Evolutionary conservation across 2,797 vertebrate species (phyloP).

Genomic region (Gephyroberyx darwinii): DNA sequence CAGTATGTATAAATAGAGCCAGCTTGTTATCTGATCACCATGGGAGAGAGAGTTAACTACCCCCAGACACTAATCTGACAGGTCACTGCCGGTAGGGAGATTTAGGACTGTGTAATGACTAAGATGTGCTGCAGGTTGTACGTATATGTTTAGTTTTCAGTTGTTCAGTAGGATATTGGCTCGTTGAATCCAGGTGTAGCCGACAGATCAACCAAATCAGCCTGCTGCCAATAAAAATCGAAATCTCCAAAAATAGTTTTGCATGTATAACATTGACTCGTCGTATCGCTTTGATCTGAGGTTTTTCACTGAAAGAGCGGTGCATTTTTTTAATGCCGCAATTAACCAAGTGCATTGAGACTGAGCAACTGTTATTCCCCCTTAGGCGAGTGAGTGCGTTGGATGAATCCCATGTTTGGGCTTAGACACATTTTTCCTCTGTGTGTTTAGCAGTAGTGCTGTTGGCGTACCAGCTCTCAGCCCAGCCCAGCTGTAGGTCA

Average conservation of each 20-base stretch:
- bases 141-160: conserved; percentile 6
- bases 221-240: neutral
- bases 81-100: conserved; percentile 55
- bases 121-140: conserved; percentile 32
- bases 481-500: conserved; percentile 14
- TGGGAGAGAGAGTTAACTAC: conserved; percentile 71
- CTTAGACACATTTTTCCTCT: conserved; percentile 1
- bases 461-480: neutral
- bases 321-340: conserved; percentile 2
- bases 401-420: conserved; percentile 17
- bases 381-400: neutral
- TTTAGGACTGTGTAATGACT: conserved; percentile 49
- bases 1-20: conserved; percentile 79
- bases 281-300: neutral
- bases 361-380: conserved; percentile 21
- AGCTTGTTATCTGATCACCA: conserved; percentile 79
- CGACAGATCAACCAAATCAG: neutral
- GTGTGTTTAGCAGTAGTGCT: conserved; percentile 2
- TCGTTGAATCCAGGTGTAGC: no score
- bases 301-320: neutral
- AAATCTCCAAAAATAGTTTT: neutral
- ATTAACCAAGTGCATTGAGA: neutral
- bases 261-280: neutral
- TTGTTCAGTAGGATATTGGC: neutral
- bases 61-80: conserved; percentile 73